Base-by-base conservation (phyloP, 2,888 invertebrate species). In the Seira musarum region DNA sequence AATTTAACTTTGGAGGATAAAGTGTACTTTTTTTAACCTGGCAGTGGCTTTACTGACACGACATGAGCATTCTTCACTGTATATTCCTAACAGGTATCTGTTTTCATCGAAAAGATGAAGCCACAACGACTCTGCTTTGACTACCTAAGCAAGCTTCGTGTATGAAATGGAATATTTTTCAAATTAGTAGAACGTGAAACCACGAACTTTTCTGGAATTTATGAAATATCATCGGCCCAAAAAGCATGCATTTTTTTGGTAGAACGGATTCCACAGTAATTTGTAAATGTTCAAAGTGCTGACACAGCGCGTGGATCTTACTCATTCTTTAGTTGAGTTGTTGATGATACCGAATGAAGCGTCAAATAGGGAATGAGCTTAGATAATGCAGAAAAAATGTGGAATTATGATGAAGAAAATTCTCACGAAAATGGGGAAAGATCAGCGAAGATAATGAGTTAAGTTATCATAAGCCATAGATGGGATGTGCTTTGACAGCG, bases 111-210 rank as follows among this genome's bases (percentile, higher is more conserved):
- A 40, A 40, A 40, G 13, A 40, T 40, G 40, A 40, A n/a, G n/a
- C n/a, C n/a, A n/a, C n/a, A n/a, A n/a, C n/a, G n/a, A n/a, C n/a
- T n/a, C n/a, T n/a, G n/a, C n/a, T n/a, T n/a, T n/a, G n/a, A n/a
- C n/a, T n/a, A 24, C 46, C 21, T 22, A 13, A 67, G 67, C 46
- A 67, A 46, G 57, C n/a, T 49, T 68, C 30, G 69, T 40, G 5
- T 40, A 13, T 46, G 46, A 25, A 73, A 73, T 65, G 75, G 63
- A 75, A 75, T 69, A 46, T 76, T 46, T 68, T 69, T 40, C 35
- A 69, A 69, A 63, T 76, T 53, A 19, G 76, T 76, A 69, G 69
- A 76, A 76, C 49, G 53, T 64, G 68, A 76, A 76, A 69, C 76
- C 76, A 24, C 63, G 22, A 73, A 49, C 57, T 60, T 75, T 17